Evolutionary conservation across 1,140 invertebrate genomes (phyloP).

Genomic region (Drosophila paulistorum): DNA sequence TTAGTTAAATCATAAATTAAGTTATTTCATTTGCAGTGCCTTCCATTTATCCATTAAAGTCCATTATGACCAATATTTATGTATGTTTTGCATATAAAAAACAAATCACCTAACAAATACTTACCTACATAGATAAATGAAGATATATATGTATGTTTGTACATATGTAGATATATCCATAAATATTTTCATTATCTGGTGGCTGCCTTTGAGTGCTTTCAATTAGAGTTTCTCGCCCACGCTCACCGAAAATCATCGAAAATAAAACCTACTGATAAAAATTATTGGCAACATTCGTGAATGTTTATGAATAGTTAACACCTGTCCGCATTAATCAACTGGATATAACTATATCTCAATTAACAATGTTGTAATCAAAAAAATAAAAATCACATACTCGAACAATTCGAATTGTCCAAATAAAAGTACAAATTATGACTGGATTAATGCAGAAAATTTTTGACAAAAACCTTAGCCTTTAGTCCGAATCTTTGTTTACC

Average conservation of each 20-base stretch:
- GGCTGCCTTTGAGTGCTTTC: slow-evolving; percentile 18
- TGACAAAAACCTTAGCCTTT: not conserved
- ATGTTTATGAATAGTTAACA: slow-evolving; percentile 68
- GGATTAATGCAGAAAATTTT: slow-evolving; percentile 5
- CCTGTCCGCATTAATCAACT: slow-evolving; percentile 66
- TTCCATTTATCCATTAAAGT: slow-evolving; percentile 15
- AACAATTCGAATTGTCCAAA: slow-evolving; percentile 74
- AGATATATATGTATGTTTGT: not conserved
- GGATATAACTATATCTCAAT: slow-evolving; percentile 68
- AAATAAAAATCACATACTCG: slow-evolving; percentile 25
- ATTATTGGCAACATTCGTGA: slow-evolving; percentile 3
- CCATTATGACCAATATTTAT: slow-evolving; percentile 17
- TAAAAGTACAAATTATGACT: slow-evolving; percentile 59
- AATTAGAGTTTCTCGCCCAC: slow-evolving; percentile 12
- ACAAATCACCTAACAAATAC: slow-evolving; percentile 16
- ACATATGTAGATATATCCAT: not conserved
- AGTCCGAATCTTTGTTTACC: not conserved
- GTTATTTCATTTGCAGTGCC: slow-evolving; percentile 1
- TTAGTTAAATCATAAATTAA: slow-evolving; percentile 12
- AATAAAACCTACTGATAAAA: slow-evolving; percentile 3
- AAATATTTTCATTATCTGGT: slow-evolving; percentile 22
- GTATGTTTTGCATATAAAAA: slow-evolving; percentile 20
- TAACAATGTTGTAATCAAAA: slow-evolving; percentile 72
- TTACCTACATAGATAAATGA: slow-evolving; percentile 8
- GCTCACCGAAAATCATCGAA: not conserved